Evolutionary conservation across 2,888 invertebrate genomes (phyloP), one percentile per base, ranked within the genome.

Genomic region (Tryphoninae sp.): DNA sequence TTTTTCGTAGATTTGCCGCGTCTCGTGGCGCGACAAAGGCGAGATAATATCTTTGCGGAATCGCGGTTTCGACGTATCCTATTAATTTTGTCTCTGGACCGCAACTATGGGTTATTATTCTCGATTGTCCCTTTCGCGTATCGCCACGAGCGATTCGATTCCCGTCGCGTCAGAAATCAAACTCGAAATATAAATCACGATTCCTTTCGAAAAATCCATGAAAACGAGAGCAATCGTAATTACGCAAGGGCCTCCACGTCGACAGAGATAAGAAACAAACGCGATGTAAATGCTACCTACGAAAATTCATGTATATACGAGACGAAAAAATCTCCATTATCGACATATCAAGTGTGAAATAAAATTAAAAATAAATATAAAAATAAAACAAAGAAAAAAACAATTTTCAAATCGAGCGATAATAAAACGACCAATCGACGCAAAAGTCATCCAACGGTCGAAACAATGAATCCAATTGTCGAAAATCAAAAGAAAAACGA

Each of bases 291-390:
- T 23, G 8, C 16, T 8, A 73, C 2, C 49, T n/a, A 82, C 22
- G 11, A 62, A 78, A 81, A 73, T 67, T 55, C 1, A 59, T 82
- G 82, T 82, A 82, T 77, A 82, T 82, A 82, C 68, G 75, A 68
- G 22, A 61, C 33, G 45, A 65, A 65, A 45, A 75, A 62, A 69
- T 73, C 51, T 72, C 69, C 49, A 73, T 71, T 65, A 79, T 82
- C 49, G 61, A 82, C 82, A 82, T 82, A 82, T 82, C 82, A 82
- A 71, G 73, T 69, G 77, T 78, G 74, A 58, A 73, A 58, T 62
- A 65, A 16, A 77, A 62, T 23, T 8, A 16, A 68, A 68, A 67
- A 53, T n/a, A 55, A 7, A 26, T 1, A 59, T 26, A 26, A 59
- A 59, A 4, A 6, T 62, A 59, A 16, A 77, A 62, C 23, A 7